These are phyloP conservation scores for Druon quercuslanigerum DNA, from an alignment of 1,140 invertebrate genomes.

Conservation along the genomic window DNA sequence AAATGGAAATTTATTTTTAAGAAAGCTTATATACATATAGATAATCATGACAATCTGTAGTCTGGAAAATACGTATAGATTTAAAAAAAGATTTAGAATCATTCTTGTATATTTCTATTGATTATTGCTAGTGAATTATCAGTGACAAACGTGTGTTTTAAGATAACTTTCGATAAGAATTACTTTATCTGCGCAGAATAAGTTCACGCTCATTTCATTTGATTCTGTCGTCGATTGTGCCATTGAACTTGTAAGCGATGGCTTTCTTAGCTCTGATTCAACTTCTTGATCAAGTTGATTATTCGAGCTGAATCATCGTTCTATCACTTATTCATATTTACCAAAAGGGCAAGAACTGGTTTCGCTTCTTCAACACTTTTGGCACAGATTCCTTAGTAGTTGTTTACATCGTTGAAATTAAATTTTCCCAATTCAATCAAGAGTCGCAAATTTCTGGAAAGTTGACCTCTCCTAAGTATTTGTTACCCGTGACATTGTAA, in stretches of 20 bases:
- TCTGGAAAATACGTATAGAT: no score
- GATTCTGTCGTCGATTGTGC: not conserved
- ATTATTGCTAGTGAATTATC: no score
- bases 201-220: no score
- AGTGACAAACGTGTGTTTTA: no score
- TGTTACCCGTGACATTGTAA: not conserved
- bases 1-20: no score
- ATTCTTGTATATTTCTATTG: no score
- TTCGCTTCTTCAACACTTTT: constrained; percentile 21
- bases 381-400: not conserved
- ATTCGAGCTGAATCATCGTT: constrained; percentile 9
- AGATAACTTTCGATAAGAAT: no score
- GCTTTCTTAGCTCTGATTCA: not conserved
- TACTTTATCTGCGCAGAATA: no score
- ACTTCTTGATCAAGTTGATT: not conserved
- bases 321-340: not conserved
- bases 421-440: not conserved
- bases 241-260: constrained; percentile 14
- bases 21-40: no score
- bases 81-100: no score
- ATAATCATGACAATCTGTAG: no score
- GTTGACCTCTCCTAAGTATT: not conserved
- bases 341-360: constrained; percentile 40
- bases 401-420: not conserved
- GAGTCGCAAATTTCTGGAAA: not conserved